Evolutionary conservation across 2,888 invertebrate species (phyloP), one percentile per base, ranked within the genome.

Genomic region (Amiota mariae): DNA sequence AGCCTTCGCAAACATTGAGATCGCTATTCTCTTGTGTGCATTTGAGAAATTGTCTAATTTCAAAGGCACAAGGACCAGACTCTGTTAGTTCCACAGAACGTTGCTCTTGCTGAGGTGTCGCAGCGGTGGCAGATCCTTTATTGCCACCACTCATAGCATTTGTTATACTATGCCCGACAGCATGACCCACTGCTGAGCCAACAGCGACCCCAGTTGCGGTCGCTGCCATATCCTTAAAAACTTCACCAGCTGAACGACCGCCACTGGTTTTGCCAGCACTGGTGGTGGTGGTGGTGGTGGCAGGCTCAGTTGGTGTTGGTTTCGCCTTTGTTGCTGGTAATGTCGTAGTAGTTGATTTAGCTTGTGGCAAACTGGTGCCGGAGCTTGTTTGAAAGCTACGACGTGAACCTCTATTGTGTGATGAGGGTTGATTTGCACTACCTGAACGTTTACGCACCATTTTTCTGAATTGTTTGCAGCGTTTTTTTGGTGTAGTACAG

Each of bases 131-230:
- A 6, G 36, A 36, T 0, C 10, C 20, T 8, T 36, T 72, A 1
- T 72, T 8, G 46, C 73, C 72, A 9, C 81, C 75, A 70, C 81
- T 78, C 18, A 85, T 80, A 20, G 81, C 76, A 3, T 79, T 76
- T 0, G 81, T 82, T 10, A 84, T 79, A 54, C 84, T 78, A 15
- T 85, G 82, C 3, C 83, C 83, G 20, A 84, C 84, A 1, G 81
- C 85, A 72, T 84, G 83, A 1, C 83, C 83, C 48, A 84, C 85
- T 1, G 83, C 84, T 0, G 83, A 84, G 56, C 83, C 83, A 9
- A 82, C 83, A 11, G 83, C 83, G 6, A 84, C 85, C 13, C 83
- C 83, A 1, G 83, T 81, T 4, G 83, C 83, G 10, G 85, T 84
- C 13, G 85, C 78, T 8, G 83, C 83, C 82, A 84, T 84, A 13